A percentile compares a stretch with the other conserved stretches of the same genome.
phyloP scores from a whole-genome alignment of 1,140 invertebrate genomes.

The Bemisia tabaci region DNA sequence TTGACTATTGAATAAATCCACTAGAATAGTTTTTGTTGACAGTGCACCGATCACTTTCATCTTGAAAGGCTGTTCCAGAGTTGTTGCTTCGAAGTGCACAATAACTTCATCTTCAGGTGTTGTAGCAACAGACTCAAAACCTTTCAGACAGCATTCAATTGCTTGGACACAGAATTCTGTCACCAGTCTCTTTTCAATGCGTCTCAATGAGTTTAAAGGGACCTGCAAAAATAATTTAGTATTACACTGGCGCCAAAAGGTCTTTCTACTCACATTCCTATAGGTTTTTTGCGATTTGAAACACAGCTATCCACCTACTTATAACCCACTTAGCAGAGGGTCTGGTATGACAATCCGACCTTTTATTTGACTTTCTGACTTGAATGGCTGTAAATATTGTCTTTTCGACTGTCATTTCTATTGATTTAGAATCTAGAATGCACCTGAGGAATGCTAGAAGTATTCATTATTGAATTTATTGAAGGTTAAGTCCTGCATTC shows the following conservation, averaged over 20 bases:
- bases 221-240: constrained; percentile 30
- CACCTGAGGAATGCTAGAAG: neutral
- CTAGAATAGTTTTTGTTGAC: constrained; percentile 32
- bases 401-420: too few relatives aligned
- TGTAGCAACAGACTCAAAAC: constrained; percentile 32
- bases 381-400: too few relatives aligned
- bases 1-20: constrained; percentile 36
- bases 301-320: too few relatives aligned
- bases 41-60: constrained; percentile 40
- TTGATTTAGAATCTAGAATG: too few relatives aligned
- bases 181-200: constrained; percentile 47
- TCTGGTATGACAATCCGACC: too few relatives aligned
- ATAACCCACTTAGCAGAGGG: too few relatives aligned
- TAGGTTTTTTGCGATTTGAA: neutral
- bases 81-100: constrained; percentile 33
- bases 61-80: constrained; percentile 35
- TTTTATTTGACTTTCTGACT: too few relatives aligned
- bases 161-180: constrained; percentile 50
- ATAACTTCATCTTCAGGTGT: constrained; percentile 27
- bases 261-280: neutral
- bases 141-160: constrained; percentile 51
- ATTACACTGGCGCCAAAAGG: too few relatives aligned
- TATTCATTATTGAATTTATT: neutral
- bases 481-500: neutral
- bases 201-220: constrained; percentile 37